Base-by-base conservation (phyloP, 2,113 vertebrate species). In the Sturnira hondurensis region DNA sequence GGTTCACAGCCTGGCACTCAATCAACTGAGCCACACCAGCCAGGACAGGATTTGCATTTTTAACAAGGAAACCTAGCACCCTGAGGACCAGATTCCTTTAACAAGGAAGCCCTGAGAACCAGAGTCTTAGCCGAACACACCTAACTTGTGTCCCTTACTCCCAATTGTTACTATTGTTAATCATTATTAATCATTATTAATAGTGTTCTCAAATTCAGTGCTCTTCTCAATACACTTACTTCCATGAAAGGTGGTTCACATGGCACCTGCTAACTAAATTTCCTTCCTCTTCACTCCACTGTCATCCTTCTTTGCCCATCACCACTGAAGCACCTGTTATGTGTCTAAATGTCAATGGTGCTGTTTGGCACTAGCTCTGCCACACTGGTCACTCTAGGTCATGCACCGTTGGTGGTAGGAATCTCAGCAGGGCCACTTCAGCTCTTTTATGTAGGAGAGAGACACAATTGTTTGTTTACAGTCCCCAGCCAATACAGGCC, bases 381-480 rank as follows among this genome's bases (percentile, higher is more conserved):
- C 74, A 83, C n/a, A 38, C 11, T 10, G 2, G 17, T 61, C 4
- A 3, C 17, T 78, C 26, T 4, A 4, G 0, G 0, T 14, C 52
- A 38, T 14, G 14, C 15, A n/a, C 31, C 13, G 0, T 7, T n/a
- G 13, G 12, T 17, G 61, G 38, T 31, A 36, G 31, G 36, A 36
- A 15, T 36, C 26, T 89, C 74, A 28, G 0, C 1, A 36, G 19
- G 61, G 45, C 13, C 45, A 5, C 22, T 50, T 43, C 0, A 7
- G 10, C n/a, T 78, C 31, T n/a, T 22, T 0, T 0, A 11, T 5
- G 14, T 3, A 38, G n/a, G 36, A 83, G 6, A 86, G 16, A 14
- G 22, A n/a, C 20, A 12, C 8, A 28, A 26, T 38, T 17, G 10
- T 91, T 45, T 50, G 7, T 80, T 91, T 70, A 41, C 3, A 71